Evolutionary conservation across 2,888 invertebrate genomes (phyloP), one percentile per base, ranked within the genome.

Genomic region (Aspidiotus rigidus): DNA sequence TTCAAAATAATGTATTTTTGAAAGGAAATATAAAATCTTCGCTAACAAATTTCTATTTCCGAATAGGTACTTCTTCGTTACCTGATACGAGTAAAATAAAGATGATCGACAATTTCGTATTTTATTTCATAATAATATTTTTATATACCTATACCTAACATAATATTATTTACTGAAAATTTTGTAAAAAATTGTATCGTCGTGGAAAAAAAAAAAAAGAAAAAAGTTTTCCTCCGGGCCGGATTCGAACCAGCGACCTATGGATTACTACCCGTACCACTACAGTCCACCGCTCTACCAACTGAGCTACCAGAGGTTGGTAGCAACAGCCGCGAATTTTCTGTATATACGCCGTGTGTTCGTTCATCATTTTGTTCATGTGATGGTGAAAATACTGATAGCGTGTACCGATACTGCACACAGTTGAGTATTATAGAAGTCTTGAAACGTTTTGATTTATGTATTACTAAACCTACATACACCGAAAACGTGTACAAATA

Each of bases 281-380:
- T 75, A 75, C 75, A 75, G 75, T 75, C 74, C 75, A 75, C 75
- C 75, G 74, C 75, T 75, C 74, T 75, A 75, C 75, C 75, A 75
- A 75, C 75, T 75, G 75, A 75, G 75, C 75, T 75, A 75, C 57
- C 64, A 40, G 42, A 57, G 56, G 64, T 13, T 11, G n/a, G 17
- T 10, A 41, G 64, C 28, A 42, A 9, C 6, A 0, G 9, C 1
- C 56, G 8, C 10, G 44, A 42, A 57, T 28, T 5, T 28, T 28
- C 28, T 1, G 5, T 28, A 28, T 28, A 28, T 3, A 28, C 28
- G 28, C 28, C 28, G 1, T 1, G 2, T 28, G 28, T 28, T 28
- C 28, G 28, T 28, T 28, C 28, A n/a, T n/a, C n/a, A n/a, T n/a
- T n/a, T n/a, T n/a, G n/a, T n/a, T n/a, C n/a, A n/a, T n/a, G n/a